A percentile compares a stretch with the other conserved stretches of the same genome.
Evolutionary conservation across 1,140 invertebrate genomes (phyloP).

Genomic region (Eriocheir sinensis): DNA sequence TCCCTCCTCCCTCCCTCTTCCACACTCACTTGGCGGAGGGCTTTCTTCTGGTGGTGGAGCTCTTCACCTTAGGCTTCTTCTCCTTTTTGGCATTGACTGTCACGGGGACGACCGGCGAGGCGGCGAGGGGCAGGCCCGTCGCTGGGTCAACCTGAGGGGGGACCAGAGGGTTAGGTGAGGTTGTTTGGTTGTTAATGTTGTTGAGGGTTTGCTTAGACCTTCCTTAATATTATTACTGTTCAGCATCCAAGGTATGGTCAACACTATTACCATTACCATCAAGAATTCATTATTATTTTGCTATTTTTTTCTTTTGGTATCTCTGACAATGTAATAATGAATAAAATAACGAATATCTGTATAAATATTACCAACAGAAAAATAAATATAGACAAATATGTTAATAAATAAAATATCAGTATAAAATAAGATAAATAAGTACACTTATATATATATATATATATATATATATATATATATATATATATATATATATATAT

Average conservation of each 20-base stretch:
- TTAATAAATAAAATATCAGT: not conserved
- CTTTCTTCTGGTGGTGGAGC: constrained; percentile 60
- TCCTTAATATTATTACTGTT: too few relatives aligned
- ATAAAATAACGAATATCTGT: constrained; percentile 43
- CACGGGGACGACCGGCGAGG: not conserved
- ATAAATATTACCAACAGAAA: not conserved
- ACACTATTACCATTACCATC: too few relatives aligned
- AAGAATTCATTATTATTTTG: too few relatives aligned
- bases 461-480: constrained; percentile 63
- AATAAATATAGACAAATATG: constrained; percentile 8
- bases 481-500: too few relatives aligned
- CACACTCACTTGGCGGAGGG: constrained; percentile 75
- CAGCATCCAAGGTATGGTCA: too few relatives aligned
- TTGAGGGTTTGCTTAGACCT: too few relatives aligned
- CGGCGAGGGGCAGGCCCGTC: constrained; percentile 44
- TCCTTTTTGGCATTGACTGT: constrained; percentile 53
- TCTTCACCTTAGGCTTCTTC: constrained; percentile 73
- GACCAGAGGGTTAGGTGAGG: too few relatives aligned
- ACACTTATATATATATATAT: constrained; percentile 14
- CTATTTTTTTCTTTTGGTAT: too few relatives aligned
- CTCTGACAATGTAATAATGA: too few relatives aligned
- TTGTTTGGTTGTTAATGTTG: too few relatives aligned
- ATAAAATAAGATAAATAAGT: not conserved
- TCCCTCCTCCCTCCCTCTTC: not conserved
- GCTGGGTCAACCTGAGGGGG: constrained; percentile 63